These are phyloP conservation scores for Lontra canadensis DNA, from an alignment of 2,113 vertebrate species.

Conservation along the genomic window DNA sequence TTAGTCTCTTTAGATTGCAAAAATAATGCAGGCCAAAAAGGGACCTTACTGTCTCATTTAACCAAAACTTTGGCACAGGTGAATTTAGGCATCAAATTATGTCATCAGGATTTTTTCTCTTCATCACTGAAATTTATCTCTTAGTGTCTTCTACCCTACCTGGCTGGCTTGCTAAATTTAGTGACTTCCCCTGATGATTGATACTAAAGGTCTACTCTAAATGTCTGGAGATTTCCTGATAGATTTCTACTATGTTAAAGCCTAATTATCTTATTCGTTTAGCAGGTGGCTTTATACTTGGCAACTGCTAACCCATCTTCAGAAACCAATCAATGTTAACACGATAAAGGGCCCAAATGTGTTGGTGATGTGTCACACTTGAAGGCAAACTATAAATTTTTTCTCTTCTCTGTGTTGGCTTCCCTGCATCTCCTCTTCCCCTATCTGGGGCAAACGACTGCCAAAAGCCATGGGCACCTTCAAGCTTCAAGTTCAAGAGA, in stretches of 20 bases:
- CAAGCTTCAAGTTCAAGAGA: background rate
- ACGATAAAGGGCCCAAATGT: background rate
- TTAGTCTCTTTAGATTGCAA: background rate
- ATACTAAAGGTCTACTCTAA: background rate
- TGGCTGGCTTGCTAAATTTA: background rate
- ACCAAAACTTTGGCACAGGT: background rate
- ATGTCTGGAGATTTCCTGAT: background rate
- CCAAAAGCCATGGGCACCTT: background rate
- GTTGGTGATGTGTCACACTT: background rate
- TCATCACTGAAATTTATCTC: background rate
- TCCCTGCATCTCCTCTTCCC: fast-evolving
- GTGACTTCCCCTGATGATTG: background rate
- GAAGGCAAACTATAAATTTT: background rate
- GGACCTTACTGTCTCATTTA: background rate
- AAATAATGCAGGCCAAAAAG: background rate
- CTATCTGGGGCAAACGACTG: background rate
- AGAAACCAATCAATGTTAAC: background rate
- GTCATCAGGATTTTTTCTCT: background rate
- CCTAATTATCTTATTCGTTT: background rate
- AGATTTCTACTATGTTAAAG: background rate
- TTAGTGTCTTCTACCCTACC: background rate
- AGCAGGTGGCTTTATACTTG: background rate
- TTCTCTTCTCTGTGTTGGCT: background rate
- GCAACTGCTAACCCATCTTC: background rate
- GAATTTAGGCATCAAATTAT: background rate